Conservation (phyloP, 2,113 vertebrate genomes). For the Nyctibius bracteatus region DNA sequence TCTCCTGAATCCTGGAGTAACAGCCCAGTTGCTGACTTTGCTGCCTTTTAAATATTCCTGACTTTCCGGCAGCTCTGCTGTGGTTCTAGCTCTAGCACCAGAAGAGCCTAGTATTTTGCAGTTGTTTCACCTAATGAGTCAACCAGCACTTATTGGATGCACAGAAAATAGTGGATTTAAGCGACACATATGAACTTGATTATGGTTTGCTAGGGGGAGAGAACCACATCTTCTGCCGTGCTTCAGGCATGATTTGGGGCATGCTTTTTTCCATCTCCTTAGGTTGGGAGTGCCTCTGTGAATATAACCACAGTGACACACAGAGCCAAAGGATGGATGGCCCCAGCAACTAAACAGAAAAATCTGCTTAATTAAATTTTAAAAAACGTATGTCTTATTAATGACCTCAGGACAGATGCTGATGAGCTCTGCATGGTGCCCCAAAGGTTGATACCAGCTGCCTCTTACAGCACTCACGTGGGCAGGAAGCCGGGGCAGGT, state of each 20-base stretch:
- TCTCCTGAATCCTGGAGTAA: not conserved
- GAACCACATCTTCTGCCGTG: not conserved
- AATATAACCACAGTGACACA: not conserved
- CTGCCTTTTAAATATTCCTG: not conserved
- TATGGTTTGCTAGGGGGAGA: not conserved
- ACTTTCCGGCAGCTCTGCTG: not conserved
- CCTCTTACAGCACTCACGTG: not conserved
- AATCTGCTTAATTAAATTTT: not conserved
- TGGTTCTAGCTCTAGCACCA: not conserved
- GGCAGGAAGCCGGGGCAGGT: not conserved
- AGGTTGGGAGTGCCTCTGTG: not conserved
- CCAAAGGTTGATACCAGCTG: not conserved
- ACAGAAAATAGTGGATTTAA: not conserved
- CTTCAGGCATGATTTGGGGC: not conserved
- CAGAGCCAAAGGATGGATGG: not conserved
- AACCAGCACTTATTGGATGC: not conserved
- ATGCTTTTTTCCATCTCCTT: not conserved
- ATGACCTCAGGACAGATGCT: not conserved
- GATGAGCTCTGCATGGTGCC: not conserved
- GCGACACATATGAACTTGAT: not conserved
- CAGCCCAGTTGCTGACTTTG: not conserved
- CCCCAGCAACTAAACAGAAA: not conserved
- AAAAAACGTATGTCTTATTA: not conserved
- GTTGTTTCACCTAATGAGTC: not conserved
- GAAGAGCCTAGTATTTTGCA: not conserved